phyloP scores from a whole-genome alignment of 2,888 invertebrate species.

The Seira ritae region DNA sequence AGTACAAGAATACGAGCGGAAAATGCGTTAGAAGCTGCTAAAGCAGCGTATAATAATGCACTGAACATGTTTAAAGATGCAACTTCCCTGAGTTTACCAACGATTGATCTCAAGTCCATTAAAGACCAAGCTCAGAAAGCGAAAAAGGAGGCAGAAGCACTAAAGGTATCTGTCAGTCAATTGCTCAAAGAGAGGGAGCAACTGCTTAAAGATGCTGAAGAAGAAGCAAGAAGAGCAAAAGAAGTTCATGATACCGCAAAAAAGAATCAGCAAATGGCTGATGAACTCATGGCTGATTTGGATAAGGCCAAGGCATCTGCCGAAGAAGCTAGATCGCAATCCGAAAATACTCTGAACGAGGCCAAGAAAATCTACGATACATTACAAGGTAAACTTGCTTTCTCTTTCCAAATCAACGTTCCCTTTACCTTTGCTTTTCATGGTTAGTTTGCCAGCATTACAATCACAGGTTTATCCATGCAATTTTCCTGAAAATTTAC shows the following conservation, averaged over 20 bases:
- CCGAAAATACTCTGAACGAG: conserved; percentile 87
- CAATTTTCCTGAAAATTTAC: conserved; percentile 38
- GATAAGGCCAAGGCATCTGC: conserved; percentile 87
- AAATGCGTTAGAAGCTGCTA: conserved; percentile 85
- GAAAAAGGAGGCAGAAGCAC: conserved; percentile 80
- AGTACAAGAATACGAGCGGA: conserved; percentile 84
- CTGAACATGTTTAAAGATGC: conserved; percentile 88
- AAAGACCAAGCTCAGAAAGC: conserved; percentile 83
- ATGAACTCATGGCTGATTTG: conserved; percentile 87
- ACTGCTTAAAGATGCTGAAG: conserved; percentile 81
- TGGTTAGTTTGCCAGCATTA: conserved; percentile 7
- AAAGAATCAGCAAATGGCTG: conserved; percentile 86
- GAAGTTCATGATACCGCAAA: conserved; percentile 78
- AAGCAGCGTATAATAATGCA: conserved; percentile 88
- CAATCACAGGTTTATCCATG: not conserved
- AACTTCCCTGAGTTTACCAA: conserved; percentile 85
- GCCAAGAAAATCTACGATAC: conserved; percentile 88
- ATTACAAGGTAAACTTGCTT: conserved; percentile 79
- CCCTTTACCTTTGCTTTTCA: not conserved
- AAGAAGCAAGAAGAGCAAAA: conserved; percentile 79
- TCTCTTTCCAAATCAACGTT: conserved; percentile 19
- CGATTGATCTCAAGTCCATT: conserved; percentile 84
- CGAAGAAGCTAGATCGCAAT: conserved; percentile 87
- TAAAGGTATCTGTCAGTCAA: conserved; percentile 54
- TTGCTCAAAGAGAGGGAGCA: conserved; percentile 59